Base-by-base conservation (phyloP, 2,113 vertebrate species). In the Elachura formosa region DNA sequence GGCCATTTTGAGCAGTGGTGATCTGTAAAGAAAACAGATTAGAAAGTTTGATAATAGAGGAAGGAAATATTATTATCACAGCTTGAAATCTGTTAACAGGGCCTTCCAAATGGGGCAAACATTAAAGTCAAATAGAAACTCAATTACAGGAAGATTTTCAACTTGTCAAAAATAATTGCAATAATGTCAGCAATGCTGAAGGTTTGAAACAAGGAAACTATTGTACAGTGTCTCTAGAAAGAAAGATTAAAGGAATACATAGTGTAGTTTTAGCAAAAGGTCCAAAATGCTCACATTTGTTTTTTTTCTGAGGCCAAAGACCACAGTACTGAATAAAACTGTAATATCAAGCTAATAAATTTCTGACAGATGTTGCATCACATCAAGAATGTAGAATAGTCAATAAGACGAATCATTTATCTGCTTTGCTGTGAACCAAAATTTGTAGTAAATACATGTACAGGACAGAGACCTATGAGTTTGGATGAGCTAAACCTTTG, bases 31-130 rank as follows among this genome's bases (percentile, higher is more conserved):
- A 97, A 98, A 98, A 98, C 87, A 97, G 96, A 97, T 98, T 94
- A 96, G 80, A 93, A 89, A 25, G 67, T 96, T 97, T 96, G 95
- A 98, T 97, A 98, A 96, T 92, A 93, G 87, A 96, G 87, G 93
- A 98, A 98, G 97, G 97, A 98, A 98, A 97, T 96, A 96, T 96
- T 97, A 97, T 96, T 97, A 97, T 97, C 97, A 97, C 97, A 97
- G 96, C 93, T 96, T 97, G 94, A 97, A 97, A 98, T 97, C 97
- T 97, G 95, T 97, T 97, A 97, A 94, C 92, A 96, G 90, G 90
- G 77, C 95, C 92, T 97, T 97, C 96, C 92, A 97, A 97, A 96
- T 48, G 84, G 93, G 77, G 84, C 64, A 97, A 96, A 94, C 94
- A 96, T 97, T 97, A 97, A 98, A 97, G 96, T 96, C 86, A 90